phyloP scores from a whole-genome alignment of 2,113 vertebrate genomes.

The Sterna hirundo region DNA sequence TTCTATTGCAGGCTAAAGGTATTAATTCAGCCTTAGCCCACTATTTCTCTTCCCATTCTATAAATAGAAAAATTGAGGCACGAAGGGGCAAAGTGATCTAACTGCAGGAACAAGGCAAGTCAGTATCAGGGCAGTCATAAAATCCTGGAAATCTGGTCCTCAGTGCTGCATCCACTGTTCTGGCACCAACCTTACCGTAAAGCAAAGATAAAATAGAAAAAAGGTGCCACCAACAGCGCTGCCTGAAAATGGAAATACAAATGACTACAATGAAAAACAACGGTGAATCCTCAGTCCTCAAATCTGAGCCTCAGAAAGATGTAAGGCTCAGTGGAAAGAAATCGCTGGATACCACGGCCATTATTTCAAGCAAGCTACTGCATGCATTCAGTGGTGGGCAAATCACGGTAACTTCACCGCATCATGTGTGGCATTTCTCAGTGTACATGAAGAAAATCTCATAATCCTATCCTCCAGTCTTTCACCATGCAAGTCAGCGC shows the following conservation, averaged over 20 bases:
- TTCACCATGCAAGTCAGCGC: neutral
- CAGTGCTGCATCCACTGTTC: neutral
- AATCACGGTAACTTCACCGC: accelerated
- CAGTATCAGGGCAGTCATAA: neutral
- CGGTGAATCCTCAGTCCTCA: neutral
- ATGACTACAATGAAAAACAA: neutral
- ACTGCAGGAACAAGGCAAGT: neutral
- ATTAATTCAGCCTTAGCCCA: slow-evolving; percentile 26
- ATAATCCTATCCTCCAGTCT: neutral
- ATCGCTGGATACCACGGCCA: accelerated
- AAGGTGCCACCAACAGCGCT: neutral
- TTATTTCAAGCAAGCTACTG: neutral
- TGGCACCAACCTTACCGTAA: neutral
- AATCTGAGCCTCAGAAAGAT: neutral
- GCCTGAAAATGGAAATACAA: neutral
- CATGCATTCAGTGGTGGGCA: neutral
- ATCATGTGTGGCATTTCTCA: neutral
- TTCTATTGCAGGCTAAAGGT: slow-evolving; percentile 20
- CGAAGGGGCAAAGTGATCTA: neutral
- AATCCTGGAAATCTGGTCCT: neutral
- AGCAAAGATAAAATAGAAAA: neutral
- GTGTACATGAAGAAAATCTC: neutral
- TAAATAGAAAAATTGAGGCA: slow-evolving; percentile 5
- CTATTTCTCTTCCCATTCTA: slow-evolving; percentile 12
- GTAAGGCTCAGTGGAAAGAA: neutral